A percentile compares a stretch with the other conserved stretches of the same genome.
Evolutionary conservation across 2,113 vertebrate genomes (phyloP).

Genomic region (cattle (Bos taurus)): ARS-UCD2.0 NC_037338.1:55361501-55362000

Average conservation of each 20-base stretch:
- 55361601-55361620: neutral
- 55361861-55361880: neutral
- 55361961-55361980: neutral
- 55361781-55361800: neutral
- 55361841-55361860: neutral
- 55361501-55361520: neutral
- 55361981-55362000: neutral
- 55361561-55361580: neutral
- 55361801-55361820: neutral
- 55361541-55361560: neutral
- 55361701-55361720: neutral
- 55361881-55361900: neutral
- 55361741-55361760: neutral
- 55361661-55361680: neutral
- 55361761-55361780: neutral
- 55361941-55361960: neutral
- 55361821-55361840: neutral
- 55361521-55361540: neutral
- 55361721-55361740: neutral
- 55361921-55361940: neutral
- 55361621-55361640: neutral
- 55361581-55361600: neutral
- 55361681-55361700: neutral
- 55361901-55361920: neutral
- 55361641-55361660: neutral